Conservation (phyloP, 2,888 invertebrate genomes). For the Cepaea hortensis region DNA sequence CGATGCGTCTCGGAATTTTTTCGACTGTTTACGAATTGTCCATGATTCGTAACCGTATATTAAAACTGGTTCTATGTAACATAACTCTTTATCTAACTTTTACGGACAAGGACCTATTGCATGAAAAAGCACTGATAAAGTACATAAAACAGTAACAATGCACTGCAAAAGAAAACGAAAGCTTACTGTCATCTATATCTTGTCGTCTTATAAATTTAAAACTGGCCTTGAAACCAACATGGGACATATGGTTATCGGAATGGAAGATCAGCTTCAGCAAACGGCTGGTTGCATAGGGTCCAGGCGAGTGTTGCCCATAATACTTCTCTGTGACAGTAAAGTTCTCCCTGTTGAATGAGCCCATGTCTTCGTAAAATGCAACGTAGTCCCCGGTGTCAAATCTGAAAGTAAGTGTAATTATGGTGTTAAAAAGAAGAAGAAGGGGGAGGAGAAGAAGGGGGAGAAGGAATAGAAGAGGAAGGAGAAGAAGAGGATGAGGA, state of each 20-base stretch:
- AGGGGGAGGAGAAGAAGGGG: no score
- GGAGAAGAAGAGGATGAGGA: background rate
- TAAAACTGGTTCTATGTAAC: no score
- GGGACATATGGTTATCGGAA: conserved; percentile 88
- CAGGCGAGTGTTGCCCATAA: conserved; percentile 90
- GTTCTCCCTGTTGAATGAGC: conserved; percentile 50
- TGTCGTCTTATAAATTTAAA: conserved; percentile 88
- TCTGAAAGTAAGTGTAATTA: background rate
- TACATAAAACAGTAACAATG: no score
- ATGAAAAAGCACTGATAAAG: no score
- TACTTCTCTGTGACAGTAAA: conserved; percentile 87
- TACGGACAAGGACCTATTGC: no score
- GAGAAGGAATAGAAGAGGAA: background rate
- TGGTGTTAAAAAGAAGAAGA: no score
- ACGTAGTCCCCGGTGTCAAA: conserved; percentile 62
- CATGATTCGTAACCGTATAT: no score
- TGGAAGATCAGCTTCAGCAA: conserved; percentile 92
- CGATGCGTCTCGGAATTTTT: no score
- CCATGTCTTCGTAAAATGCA: conserved; percentile 62
- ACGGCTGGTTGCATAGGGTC: conserved; percentile 93
- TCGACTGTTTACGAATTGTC: no score
- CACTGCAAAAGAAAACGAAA: background rate
- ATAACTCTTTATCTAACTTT: no score
- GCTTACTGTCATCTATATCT: conserved; percentile 43
- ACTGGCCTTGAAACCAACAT: conserved; percentile 94